Conservation (phyloP, 2,797 vertebrate genomes). For the Enteromius paludinosus region DNA sequence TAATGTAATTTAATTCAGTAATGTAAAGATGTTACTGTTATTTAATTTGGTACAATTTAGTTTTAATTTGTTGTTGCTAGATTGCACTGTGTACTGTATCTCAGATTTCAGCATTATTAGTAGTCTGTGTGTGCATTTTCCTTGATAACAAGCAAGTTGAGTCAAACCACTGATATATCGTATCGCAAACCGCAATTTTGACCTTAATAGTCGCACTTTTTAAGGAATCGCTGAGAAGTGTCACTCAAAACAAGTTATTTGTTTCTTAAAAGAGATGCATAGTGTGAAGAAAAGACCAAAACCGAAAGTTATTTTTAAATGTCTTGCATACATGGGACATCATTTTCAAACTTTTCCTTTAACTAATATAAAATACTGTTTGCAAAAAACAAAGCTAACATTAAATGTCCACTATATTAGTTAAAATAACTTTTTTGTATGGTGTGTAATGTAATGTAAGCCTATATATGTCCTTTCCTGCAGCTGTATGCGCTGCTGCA, state of each 20-base stretch:
- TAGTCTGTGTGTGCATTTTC: too few species aligned
- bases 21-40: too few species aligned
- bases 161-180: too few species aligned
- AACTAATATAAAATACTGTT: background rate
- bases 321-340: background rate
- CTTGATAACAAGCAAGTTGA: too few species aligned
- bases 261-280: background rate
- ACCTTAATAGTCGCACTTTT: too few species aligned
- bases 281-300: background rate
- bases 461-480: conserved; percentile 17
- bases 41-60: too few species aligned
- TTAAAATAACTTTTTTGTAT: background rate
- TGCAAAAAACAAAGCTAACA: background rate
- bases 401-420: background rate
- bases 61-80: too few species aligned
- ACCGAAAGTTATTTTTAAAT: background rate
- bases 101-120: too few species aligned
- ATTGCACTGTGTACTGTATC: too few species aligned
- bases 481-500: conserved; percentile 92
- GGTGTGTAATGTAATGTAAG: background rate
- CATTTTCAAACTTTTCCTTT: background rate
- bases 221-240: background rate
- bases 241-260: background rate
- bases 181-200: too few species aligned
- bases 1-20: too few species aligned